Evolutionary conservation across 1,140 invertebrate genomes (phyloP).

Genomic region (Ladona fulva): DNA sequence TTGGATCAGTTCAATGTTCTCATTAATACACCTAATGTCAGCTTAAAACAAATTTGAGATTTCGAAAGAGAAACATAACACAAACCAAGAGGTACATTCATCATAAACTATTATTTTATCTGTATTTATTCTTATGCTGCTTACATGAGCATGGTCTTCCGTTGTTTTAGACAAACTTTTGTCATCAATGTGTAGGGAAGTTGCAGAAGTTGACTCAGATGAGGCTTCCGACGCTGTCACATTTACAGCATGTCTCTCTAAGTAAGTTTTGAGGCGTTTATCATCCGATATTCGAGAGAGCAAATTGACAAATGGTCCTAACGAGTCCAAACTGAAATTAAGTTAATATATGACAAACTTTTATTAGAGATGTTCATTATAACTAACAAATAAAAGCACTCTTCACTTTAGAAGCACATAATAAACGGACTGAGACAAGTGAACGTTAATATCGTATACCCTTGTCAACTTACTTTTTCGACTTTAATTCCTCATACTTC

Average conservation of each 20-base stretch:
- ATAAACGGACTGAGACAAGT: too few species aligned
- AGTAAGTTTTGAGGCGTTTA: slow-evolving; percentile 36
- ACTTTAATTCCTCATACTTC: slow-evolving; percentile 43
- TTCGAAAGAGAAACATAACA: too few species aligned
- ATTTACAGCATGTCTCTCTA: slow-evolving; percentile 32
- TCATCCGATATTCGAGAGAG: slow-evolving; percentile 41
- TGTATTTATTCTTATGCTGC: background rate
- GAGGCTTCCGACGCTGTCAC: slow-evolving; percentile 17
- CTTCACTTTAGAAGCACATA: too few species aligned
- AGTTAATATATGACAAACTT: slow-evolving; percentile 14
- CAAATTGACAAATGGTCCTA: slow-evolving; percentile 41
- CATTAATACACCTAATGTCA: too few species aligned
- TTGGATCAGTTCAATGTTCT: too few species aligned
- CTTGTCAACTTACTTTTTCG: slow-evolving; percentile 41
- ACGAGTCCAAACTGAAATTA: slow-evolving; percentile 40
- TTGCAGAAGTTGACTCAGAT: slow-evolving; percentile 26
- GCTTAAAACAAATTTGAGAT: too few species aligned
- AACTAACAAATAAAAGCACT: too few species aligned
- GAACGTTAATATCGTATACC: too few species aligned
- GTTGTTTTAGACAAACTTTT: background rate
- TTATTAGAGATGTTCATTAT: too few species aligned
- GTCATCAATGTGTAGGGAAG: background rate
- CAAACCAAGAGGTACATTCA: too few species aligned
- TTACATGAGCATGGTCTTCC: background rate
- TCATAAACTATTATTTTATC: too few species aligned